A percentile compares a stretch with the other conserved stretches of the same genome.
phyloP scores from a whole-genome alignment of 2,888 invertebrate species.

The Pomacea canaliculata region DNA sequence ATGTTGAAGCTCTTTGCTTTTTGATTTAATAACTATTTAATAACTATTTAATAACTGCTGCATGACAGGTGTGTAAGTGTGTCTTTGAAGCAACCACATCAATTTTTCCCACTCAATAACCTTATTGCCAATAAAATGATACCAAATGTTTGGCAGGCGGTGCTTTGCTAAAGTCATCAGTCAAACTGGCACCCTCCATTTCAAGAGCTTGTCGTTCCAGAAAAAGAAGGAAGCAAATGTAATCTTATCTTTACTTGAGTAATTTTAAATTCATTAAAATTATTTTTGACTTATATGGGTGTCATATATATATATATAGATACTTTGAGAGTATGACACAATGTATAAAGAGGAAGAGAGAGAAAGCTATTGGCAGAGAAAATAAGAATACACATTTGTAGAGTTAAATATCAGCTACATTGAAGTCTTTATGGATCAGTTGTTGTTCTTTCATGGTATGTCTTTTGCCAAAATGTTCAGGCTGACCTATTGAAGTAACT shows the following conservation, averaged over 20 bases:
- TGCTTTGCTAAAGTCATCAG: slow-evolving; percentile 62
- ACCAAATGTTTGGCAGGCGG: slow-evolving; percentile 42
- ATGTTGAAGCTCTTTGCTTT: not conserved
- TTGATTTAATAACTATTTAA: not conserved
- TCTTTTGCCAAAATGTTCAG: too few species aligned
- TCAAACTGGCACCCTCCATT: slow-evolving; percentile 64
- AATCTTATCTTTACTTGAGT: slow-evolving; percentile 24
- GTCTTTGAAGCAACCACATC: not conserved
- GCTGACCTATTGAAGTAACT: too few species aligned
- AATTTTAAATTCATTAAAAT: not conserved
- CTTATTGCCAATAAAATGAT: too few species aligned
- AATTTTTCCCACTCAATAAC: not conserved
- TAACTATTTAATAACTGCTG: not conserved
- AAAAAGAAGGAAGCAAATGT: slow-evolving; percentile 51
- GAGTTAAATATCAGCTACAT: too few species aligned
- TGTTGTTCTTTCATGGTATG: too few species aligned
- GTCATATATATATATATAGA: too few species aligned
- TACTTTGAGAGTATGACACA: too few species aligned
- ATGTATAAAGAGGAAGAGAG: too few species aligned
- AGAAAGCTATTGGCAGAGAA: too few species aligned
- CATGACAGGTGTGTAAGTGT: not conserved
- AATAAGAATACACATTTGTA: too few species aligned
- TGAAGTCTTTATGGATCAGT: too few species aligned
- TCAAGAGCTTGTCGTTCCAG: slow-evolving; percentile 66
- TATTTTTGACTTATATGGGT: too few species aligned